Evolutionary conservation across 2,797 vertebrate species (phyloP).

Genomic region (Platalea minor): DNA sequence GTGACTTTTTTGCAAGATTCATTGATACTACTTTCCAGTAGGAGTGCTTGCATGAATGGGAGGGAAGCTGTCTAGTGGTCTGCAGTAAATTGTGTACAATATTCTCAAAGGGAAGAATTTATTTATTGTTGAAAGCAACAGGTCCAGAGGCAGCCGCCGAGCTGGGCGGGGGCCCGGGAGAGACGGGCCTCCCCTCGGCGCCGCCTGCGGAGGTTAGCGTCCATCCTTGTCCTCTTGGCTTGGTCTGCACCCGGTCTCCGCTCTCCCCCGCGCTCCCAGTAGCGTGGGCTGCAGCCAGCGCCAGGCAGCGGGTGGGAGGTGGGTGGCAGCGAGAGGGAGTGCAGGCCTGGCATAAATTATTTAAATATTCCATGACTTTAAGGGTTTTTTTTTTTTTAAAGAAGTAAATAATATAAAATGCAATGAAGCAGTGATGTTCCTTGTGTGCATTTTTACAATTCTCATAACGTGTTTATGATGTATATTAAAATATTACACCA

Average conservation of each 20-base stretch:
- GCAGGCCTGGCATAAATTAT: not conserved
- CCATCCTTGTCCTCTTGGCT: not conserved
- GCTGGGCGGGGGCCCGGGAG: not conserved
- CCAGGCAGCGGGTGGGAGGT: not conserved
- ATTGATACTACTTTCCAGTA: not conserved
- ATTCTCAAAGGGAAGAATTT: not conserved
- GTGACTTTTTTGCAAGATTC: not conserved
- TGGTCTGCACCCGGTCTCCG: not conserved
- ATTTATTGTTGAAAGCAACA: not conserved
- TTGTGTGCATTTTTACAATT: not conserved
- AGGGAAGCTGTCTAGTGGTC: not conserved
- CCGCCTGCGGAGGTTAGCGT: accelerated
- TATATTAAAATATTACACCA: not conserved
- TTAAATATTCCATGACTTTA: not conserved
- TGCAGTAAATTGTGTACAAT: not conserved
- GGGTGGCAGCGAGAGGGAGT: not conserved
- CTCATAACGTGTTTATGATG: accelerated
- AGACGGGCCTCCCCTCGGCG: not conserved
- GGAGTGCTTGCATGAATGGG: not conserved
- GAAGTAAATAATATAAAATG: not conserved
- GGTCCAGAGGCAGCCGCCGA: not conserved
- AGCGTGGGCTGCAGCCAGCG: not conserved
- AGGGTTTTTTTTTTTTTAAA: not conserved
- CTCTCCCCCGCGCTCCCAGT: accelerated
- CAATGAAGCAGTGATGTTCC: not conserved